Conservation (phyloP, 2,113 vertebrate genomes). For the Malurus melanocephalus region DNA sequence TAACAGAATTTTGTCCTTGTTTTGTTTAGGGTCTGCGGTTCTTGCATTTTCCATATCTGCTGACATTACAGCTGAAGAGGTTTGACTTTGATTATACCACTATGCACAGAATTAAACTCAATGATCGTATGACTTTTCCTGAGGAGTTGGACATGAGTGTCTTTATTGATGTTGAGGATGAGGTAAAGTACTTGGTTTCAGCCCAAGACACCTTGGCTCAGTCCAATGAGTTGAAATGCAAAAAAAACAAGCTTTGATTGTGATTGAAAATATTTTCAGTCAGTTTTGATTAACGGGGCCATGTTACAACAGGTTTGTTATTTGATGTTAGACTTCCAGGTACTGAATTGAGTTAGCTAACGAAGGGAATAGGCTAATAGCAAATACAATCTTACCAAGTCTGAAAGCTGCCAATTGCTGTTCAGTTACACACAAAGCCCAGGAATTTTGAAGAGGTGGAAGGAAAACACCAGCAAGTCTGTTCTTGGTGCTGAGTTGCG, state of each 20-base stretch:
- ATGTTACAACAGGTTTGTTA: neutral
- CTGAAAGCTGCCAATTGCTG: neutral
- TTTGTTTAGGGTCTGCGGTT: conserved; percentile 88
- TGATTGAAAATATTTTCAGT: neutral
- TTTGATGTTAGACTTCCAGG: neutral
- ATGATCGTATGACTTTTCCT: conserved; percentile 97
- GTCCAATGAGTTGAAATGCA: neutral
- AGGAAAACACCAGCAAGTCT: neutral
- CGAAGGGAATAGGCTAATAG: neutral
- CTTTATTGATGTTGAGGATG: conserved; percentile 96
- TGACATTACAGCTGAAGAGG: conserved; percentile 94
- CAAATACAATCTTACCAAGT: neutral
- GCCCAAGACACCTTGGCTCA: neutral
- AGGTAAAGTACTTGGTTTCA: conserved; percentile 74
- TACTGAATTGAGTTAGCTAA: neutral
- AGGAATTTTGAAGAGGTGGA: neutral
- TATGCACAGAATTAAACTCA: conserved; percentile 98
- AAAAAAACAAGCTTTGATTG: neutral
- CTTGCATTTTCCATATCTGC: conserved; percentile 94
- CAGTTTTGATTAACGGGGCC: neutral
- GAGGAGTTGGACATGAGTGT: conserved; percentile 97
- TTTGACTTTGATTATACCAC: conserved; percentile 99
- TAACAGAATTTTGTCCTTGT: neutral
- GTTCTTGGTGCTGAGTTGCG: neutral
- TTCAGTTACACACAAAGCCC: neutral